Conservation (phyloP, 53 echinoderm and acorn worm species). For the Luidia sarsii region DNA sequence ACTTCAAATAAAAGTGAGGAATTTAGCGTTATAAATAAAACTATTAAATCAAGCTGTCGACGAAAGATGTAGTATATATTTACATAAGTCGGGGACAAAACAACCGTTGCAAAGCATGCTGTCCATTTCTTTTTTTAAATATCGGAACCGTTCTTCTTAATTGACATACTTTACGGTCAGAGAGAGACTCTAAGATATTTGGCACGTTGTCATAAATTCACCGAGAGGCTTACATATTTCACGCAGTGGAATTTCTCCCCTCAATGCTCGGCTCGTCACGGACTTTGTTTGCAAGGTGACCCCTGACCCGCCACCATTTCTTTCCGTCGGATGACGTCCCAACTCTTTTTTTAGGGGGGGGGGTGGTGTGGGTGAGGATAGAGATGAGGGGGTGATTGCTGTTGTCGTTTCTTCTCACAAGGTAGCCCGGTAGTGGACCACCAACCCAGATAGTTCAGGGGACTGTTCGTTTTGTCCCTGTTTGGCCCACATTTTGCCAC, state of each 20-base stretch:
- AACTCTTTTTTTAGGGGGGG: no score
- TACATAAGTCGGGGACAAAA: not conserved
- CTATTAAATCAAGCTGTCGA: constrained; percentile 36
- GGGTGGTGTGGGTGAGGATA: no score
- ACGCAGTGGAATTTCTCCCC: constrained; percentile 33
- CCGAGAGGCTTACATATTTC: constrained; percentile 30
- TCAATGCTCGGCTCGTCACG: not conserved
- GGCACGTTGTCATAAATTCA: constrained; percentile 36
- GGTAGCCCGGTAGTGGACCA: constrained; percentile 13
- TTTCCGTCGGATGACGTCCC: not conserved
- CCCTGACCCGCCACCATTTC: not conserved
- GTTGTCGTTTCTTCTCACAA: no score
- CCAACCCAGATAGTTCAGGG: constrained; percentile 6
- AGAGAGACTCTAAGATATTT: constrained; percentile 42
- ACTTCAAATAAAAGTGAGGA: not conserved
- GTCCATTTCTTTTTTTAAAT: no score
- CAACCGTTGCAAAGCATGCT: no score
- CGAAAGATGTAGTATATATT: constrained; percentile 38
- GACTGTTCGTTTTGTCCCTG: no score
- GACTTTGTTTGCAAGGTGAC: not conserved
- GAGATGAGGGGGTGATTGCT: no score
- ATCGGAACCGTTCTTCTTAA: constrained; percentile 28
- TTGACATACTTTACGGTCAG: constrained; percentile 51
- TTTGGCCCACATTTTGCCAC: no score
- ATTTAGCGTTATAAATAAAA: constrained; percentile 25